Percentiles rank a stretch among this genome's conserved stretches.
These are phyloP conservation scores for Corydoras maculifer DNA, from an alignment of 2,113 vertebrate genomes.

Conservation along the genomic window DNA sequence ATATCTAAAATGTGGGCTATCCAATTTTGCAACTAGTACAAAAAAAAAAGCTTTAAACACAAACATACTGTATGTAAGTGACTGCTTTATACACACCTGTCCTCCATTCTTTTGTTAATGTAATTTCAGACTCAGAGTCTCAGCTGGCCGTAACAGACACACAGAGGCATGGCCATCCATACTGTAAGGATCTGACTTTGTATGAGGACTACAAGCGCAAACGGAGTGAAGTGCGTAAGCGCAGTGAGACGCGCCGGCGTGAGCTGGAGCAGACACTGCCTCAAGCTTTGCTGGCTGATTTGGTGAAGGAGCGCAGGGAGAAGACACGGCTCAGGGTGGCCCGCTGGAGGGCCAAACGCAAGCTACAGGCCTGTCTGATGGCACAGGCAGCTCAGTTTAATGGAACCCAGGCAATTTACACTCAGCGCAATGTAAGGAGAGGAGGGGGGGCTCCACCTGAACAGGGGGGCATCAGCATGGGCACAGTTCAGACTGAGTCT, in stretches of 20 bases:
- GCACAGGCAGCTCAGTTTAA: constrained; percentile 38
- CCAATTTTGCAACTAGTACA: too few species aligned
- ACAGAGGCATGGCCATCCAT: constrained; percentile 40
- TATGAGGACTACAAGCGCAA: constrained; percentile 64
- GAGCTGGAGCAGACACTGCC: constrained; percentile 67
- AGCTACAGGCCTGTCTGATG: constrained; percentile 49
- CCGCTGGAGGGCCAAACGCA: constrained; percentile 53
- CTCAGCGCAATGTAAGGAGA: constrained; percentile 28
- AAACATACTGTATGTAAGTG: too few species aligned
- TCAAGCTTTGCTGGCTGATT: constrained; percentile 63
- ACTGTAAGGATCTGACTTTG: constrained; percentile 59
- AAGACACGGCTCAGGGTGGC: constrained; percentile 53
- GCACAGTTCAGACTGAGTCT: constrained; percentile 14
- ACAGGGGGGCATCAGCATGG: constrained; percentile 20
- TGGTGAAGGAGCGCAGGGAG: constrained; percentile 55
- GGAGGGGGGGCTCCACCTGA: constrained; percentile 29
- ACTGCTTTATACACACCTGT: too few species aligned
- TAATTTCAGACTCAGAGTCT: constrained; percentile 41
- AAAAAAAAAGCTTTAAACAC: too few species aligned
- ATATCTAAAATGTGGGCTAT: too few species aligned
- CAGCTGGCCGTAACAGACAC: constrained; percentile 32
- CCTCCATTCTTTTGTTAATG: not conserved
- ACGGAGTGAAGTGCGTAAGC: constrained; percentile 57
- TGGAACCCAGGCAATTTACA: constrained; percentile 11
- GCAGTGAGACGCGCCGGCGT: constrained; percentile 52